Percentiles rank a stretch among this genome's conserved stretches.
Conservation (phyloP, 1,140 invertebrate genomes). For the Gryon sp. region DNA sequence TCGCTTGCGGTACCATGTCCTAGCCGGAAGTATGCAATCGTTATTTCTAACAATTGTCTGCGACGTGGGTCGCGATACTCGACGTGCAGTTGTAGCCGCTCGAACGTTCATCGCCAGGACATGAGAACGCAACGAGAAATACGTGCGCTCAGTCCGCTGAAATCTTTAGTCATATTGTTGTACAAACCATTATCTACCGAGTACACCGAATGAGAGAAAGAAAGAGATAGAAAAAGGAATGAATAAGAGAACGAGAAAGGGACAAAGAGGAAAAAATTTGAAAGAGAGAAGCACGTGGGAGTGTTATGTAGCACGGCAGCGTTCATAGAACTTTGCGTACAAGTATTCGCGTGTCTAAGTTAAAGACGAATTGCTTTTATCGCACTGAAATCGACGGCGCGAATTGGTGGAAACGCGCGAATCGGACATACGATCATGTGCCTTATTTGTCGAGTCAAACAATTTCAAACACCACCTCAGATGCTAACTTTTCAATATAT, state of each 20-base stretch:
- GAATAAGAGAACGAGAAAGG: too few species aligned
- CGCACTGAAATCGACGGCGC: conserved; percentile 35
- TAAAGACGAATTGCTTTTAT: conserved; percentile 58
- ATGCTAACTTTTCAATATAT: not conserved
- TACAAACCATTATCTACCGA: conserved; percentile 54
- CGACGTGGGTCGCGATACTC: conserved; percentile 49
- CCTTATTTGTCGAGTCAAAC: conserved; percentile 42
- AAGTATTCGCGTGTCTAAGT: conserved; percentile 42
- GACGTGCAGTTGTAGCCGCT: conserved; percentile 18
- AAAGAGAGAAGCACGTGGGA: conserved; percentile 30
- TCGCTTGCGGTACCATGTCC: conserved; percentile 26
- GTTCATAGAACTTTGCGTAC: conserved; percentile 35
- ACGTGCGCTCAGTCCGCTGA: conserved; percentile 34
- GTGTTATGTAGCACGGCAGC: conserved; percentile 52
- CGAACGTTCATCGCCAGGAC: conserved; percentile 34
- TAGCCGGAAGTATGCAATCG: conserved; percentile 36
- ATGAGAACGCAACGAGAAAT: conserved; percentile 45
- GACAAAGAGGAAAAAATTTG: too few species aligned
- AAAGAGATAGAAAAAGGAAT: too few species aligned
- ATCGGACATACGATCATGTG: conserved; percentile 28
- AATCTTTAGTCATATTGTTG: conserved; percentile 59
- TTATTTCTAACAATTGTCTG: conserved; percentile 57
- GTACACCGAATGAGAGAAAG: too few species aligned
- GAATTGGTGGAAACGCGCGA: conserved; percentile 48
- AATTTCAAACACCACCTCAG: not conserved